Base-by-base conservation (phyloP, 2,113 vertebrate genomes). In the Elachura formosa region DNA sequence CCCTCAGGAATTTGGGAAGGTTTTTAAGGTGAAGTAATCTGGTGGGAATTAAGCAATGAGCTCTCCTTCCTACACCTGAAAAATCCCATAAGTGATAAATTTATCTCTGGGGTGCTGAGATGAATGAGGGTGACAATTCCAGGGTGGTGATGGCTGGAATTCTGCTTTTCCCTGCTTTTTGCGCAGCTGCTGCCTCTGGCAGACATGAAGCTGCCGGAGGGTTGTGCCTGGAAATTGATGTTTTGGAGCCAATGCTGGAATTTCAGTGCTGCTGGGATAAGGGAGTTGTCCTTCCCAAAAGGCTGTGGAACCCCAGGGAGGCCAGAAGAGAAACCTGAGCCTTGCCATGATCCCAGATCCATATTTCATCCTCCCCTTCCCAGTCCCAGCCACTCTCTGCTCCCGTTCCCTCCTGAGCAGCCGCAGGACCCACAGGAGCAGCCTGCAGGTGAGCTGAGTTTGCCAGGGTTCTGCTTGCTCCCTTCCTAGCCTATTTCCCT, bases 321-420 rank as follows among this genome's bases (percentile, higher is more conserved):
- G 15, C 38, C 2, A 14, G 82, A 51, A 90, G 40, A 62, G 95
- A 89, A 96, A 94, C 61, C 64, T 38, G 88, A 94, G 80, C 90
- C 61, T 49, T 5, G 0, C 17, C 38, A 20, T 3, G 0, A 61
- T 54, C 74, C 24, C 2, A 14, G 82, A 33, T 82, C 79, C 26
- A 72, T 20, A 40, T 87, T 91, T 78, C 55, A 25, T 41, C 72
- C 79, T 92, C 17, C 78, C 14, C 61, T 34, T 28, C 31, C 52
- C 0, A 0, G 52, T 54, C 6, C 16, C 41, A n/a, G 54, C 17
- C 55, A 7, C 69, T 77, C 28, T 49, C 10, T 5, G 21, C 13
- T 33, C 40, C 20, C 55, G 36, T 54, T 20, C 63, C 66, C 28
- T 3, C 8, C 18, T 1, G 63, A 10, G 26, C 66, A 16, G 68